Conservation (phyloP, 2,888 invertebrate genomes). For the Calameuta idolon region DNA sequence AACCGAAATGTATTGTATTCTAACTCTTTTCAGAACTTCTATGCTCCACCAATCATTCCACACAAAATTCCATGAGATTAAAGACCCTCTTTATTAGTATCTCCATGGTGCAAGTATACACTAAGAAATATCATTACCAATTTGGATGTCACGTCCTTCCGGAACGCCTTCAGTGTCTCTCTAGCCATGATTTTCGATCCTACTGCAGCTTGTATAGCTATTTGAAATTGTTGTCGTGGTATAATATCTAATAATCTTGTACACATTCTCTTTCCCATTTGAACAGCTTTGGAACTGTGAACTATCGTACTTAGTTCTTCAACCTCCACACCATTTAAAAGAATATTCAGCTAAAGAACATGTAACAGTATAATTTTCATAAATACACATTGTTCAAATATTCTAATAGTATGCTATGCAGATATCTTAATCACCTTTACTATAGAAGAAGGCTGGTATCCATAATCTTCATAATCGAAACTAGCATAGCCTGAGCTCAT, state of each 20-base stretch:
- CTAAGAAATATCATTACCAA: conserved; percentile 72
- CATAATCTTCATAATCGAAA: conserved; percentile 92
- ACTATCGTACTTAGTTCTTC: conserved; percentile 89
- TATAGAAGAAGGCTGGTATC: conserved; percentile 82
- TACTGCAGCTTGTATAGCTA: conserved; percentile 88
- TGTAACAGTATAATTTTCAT: neutral
- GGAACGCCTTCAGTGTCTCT: conserved; percentile 86
- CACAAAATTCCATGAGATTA: neutral
- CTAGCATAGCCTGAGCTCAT: conserved; percentile 95
- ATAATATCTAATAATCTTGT: conserved; percentile 84
- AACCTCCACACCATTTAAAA: conserved; percentile 82
- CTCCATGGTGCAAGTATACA: neutral
- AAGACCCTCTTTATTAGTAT: neutral
- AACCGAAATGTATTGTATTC: neutral
- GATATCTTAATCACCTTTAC: conserved; percentile 74
- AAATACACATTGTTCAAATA: neutral
- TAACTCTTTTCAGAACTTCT: neutral
- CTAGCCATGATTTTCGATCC: conserved; percentile 84
- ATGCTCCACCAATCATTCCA: neutral
- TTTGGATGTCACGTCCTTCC: conserved; percentile 95
- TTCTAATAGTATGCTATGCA: neutral
- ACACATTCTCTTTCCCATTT: conserved; percentile 77
- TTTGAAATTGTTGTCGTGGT: conserved; percentile 82
- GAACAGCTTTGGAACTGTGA: conserved; percentile 77
- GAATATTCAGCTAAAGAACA: conserved; percentile 75